A percentile compares a stretch with the other conserved stretches of the same genome.
phyloP scores from a whole-genome alignment of 2,113 vertebrate genomes.

The Saguinus imperator region DNA sequence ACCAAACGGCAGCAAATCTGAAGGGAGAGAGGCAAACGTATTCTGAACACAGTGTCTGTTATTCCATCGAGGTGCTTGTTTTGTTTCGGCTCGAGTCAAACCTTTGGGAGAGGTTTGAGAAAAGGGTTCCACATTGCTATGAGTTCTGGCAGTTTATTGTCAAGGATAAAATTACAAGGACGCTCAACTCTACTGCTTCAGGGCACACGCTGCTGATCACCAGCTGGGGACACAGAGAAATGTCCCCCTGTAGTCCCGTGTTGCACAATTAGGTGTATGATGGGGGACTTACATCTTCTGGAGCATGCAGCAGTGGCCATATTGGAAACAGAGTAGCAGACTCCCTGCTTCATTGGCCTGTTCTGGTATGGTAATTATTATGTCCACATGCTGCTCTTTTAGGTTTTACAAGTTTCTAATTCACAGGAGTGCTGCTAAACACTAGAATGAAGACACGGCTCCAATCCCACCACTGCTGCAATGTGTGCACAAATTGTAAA shows the following conservation, averaged over 20 bases:
- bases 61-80: background rate
- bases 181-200: background rate
- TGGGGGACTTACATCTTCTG: fast-evolving
- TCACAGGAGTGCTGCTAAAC: constrained; percentile 32
- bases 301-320: background rate
- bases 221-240: background rate
- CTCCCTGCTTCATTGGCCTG: background rate
- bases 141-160: background rate
- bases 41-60: background rate
- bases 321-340: background rate
- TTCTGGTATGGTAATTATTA: background rate
- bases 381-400: background rate
- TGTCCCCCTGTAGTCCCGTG: background rate
- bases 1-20: background rate
- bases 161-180: constrained; percentile 38
- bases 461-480: constrained; percentile 8
- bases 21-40: background rate
- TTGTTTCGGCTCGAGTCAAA: background rate
- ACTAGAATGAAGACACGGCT: background rate
- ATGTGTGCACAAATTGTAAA: background rate
- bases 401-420: constrained; percentile 60
- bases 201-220: background rate
- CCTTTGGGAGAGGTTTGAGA: background rate
- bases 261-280: constrained; percentile 42
- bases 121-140: background rate